Percentiles rank a stretch among this genome's conserved stretches.
Evolutionary conservation across 2,888 invertebrate genomes (phyloP).

Genomic region (Mechanitis mazaeus): DNA sequence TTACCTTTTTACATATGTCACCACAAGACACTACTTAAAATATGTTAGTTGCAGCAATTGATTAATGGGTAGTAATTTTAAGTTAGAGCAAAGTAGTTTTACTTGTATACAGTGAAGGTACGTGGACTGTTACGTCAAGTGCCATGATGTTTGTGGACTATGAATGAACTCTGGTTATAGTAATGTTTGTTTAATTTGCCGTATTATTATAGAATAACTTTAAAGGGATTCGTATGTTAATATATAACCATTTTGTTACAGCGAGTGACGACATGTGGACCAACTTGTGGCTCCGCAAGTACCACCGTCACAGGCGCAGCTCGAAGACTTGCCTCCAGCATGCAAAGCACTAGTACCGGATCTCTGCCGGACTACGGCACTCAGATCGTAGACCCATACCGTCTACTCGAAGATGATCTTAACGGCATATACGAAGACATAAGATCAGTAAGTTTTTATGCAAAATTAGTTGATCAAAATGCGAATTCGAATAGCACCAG

Average conservation of each 20-base stretch:
- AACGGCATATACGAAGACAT: slow-evolving; percentile 91
- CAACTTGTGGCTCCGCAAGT: slow-evolving; percentile 61
- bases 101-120: slow-evolving; percentile 15
- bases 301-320: slow-evolving; percentile 53
- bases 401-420: slow-evolving; percentile 90
- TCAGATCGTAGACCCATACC: slow-evolving; percentile 89
- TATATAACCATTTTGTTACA: slow-evolving; percentile 38
- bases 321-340: slow-evolving; percentile 78
- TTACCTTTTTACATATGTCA: not conserved
- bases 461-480: too few species aligned
- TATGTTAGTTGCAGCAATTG: not conserved
- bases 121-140: slow-evolving; percentile 12
- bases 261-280: slow-evolving; percentile 68
- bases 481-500: too few species aligned
- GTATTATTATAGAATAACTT: too few species aligned
- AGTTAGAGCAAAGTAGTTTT: not conserved
- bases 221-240: not conserved
- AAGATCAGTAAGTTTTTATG: slow-evolving; percentile 79
- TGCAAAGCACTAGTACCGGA: slow-evolving; percentile 88
- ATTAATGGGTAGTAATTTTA: slow-evolving; percentile 1
- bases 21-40: not conserved
- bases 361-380: slow-evolving; percentile 84
- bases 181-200: too few species aligned
- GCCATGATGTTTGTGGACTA: slow-evolving; percentile 16
- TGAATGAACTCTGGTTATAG: slow-evolving; percentile 14